Evolutionary conservation across 2,888 invertebrate species (phyloP), one percentile per base, ranked within the genome.

Genomic region (Cyclophora albipunctata): DNA sequence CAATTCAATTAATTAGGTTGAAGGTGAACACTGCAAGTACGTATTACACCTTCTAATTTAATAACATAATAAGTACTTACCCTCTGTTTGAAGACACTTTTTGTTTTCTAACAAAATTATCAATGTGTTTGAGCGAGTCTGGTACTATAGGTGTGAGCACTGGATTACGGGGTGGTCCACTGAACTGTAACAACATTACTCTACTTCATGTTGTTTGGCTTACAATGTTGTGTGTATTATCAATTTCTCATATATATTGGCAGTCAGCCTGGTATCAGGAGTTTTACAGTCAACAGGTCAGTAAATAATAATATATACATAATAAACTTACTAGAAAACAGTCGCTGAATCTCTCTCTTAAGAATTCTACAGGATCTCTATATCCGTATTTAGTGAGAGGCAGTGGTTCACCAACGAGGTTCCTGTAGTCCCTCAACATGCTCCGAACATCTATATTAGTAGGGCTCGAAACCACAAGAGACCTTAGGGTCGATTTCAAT

Each of bases 401-500:
- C 35, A 86, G 47, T 0, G 63, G 57, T 3, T 54, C 50, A 6
- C 86, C 86, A 52, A 84, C 61, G 73, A 86, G 75, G 55, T 55
- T 67, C 34, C 73, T 71, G 57, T 85, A 87, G 66, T 88, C 87
- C 2, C 77, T 67, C 54, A 74, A 48, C 47, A 88, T 62, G 3
- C 73, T 54, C n/a, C 70, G 67, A 50, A 78, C 70, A 49, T 83
- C 78, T 60, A 87, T 66, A 55, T 77, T 71, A 2, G 77, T 69
- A 1, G 85, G 77, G 52, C 78, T 76, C 3, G 87, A 88, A 55
- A 88, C 85, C 58, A 85, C 86, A 54, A 88, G 64, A 7, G 86
- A 79, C 6, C 80, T 72, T 49, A 88, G 64, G 57, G 67, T 64
- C 33, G 67, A 60, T 64, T 86, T 86, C 49, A 87, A 52, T 46